phyloP scores from a whole-genome alignment of 92 coral and sea anemone genomes.

The Zoanthus sansibaricus region DNA sequence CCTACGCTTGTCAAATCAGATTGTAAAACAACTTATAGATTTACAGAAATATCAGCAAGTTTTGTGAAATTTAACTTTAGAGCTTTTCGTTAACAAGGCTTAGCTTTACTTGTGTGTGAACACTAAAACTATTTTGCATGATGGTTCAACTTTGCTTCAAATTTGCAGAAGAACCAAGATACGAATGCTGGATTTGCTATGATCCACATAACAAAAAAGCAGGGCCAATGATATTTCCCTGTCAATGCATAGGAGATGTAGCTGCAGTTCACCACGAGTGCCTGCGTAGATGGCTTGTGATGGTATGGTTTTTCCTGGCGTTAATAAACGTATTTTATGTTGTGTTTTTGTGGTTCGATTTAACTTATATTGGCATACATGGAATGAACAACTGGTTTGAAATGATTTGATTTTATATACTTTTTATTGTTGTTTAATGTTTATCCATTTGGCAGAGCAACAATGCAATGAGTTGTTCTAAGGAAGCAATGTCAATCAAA shows the following conservation, averaged over 20 bases:
- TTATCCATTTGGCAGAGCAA: too few species aligned
- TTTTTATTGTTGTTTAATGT: too few species aligned
- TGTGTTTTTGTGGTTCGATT: background rate
- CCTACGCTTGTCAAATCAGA: too few species aligned
- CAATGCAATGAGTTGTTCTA: too few species aligned
- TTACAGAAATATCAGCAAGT: too few species aligned
- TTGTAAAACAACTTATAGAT: too few species aligned
- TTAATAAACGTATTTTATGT: background rate
- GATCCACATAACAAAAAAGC: conserved; percentile 81
- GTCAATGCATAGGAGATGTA: conserved; percentile 94
- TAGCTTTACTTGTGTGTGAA: background rate
- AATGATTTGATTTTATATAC: too few species aligned
- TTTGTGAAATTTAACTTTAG: too few species aligned
- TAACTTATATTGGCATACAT: too few species aligned
- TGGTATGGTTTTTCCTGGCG: conserved; percentile 60
- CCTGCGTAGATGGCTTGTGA: conserved; percentile 93
- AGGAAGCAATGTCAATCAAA: too few species aligned
- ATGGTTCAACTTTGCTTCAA: background rate
- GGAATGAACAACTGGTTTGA: too few species aligned
- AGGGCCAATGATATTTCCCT: conserved; percentile 94
- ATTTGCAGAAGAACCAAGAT: conserved; percentile 57
- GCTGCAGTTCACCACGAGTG: conserved; percentile 98
- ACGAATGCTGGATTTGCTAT: conserved; percentile 97
- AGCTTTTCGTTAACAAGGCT: too few species aligned
- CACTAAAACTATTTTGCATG: background rate